These are phyloP conservation scores for Acanthopleura granulata DNA, from an alignment of 2,888 invertebrate genomes.

Conservation along the genomic window DNA sequence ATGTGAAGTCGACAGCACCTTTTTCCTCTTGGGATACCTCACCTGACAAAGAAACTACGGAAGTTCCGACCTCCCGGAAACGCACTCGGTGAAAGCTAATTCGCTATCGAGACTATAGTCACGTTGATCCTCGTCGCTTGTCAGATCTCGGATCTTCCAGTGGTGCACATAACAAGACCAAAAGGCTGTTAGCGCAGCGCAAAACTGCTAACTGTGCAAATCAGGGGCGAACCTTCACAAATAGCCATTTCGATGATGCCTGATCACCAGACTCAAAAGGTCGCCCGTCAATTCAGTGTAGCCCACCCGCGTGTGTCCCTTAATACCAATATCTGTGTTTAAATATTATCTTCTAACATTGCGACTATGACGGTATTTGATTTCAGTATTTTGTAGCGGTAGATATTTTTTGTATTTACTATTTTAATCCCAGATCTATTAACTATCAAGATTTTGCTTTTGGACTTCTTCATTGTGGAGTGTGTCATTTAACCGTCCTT, in stretches of 20 bases:
- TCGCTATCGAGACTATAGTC: conserved; percentile 5
- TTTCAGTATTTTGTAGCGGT: too few species aligned
- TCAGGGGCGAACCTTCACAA: conserved; percentile 31
- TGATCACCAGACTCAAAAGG: background rate
- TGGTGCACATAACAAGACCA: conserved; percentile 22
- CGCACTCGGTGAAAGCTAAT: background rate
- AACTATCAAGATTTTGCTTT: too few species aligned
- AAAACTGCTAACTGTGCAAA: conserved; percentile 25
- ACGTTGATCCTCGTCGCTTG: background rate
- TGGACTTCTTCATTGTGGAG: too few species aligned
- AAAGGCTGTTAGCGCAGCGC: conserved; percentile 30
- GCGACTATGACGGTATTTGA: too few species aligned
- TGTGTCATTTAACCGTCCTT: too few species aligned
- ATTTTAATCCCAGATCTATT: too few species aligned
- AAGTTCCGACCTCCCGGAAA: background rate
- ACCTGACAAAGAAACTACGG: background rate
- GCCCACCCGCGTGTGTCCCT: background rate
- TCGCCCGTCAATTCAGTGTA: background rate
- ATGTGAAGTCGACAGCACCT: background rate
- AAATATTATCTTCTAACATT: too few species aligned
- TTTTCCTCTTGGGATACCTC: background rate
- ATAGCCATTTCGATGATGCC: conserved; percentile 27
- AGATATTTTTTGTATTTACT: too few species aligned
- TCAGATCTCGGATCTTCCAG: background rate
- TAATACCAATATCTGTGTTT: background rate